Evolutionary conservation across 2,797 vertebrate genomes (phyloP), one percentile per base, ranked within the genome.

Genomic region (Peromyscus attwateri): DNA sequence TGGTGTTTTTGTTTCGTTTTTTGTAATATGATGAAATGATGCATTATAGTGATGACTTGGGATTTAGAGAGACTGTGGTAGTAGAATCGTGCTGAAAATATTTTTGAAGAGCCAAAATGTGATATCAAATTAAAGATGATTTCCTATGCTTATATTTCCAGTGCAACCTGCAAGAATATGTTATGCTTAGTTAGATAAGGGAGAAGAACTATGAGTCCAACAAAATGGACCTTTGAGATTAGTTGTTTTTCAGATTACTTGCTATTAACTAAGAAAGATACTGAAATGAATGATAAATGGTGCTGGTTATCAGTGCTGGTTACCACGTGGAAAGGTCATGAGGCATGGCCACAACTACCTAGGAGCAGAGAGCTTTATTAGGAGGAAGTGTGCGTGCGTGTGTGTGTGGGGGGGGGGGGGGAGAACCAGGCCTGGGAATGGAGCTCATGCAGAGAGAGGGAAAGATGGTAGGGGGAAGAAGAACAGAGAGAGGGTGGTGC

Each of bases 101-200:
- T 34, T 96, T 96, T 73, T 91, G 55, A 70, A 82, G 88, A 96
- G 95, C 34, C 17, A 97, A 97, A 62, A 94, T 96, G 37, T 96
- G 88, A 98, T 96, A 91, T n/a, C 60, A 88, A 91, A 40, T 92
- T 97, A 96, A 97, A 97, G 31, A 96, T 95, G 82, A 97, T 97
- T 97, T 95, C 89, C 92, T 96, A 25, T 68, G 4, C 52, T 75
- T 85, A 87, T 89, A 94, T 98, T 97, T 97, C 8, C 83, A 89
- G 11, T 70, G n/a, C 27, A 91, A 55, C 25, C 37, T 94, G 9
- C 94, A 81, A 93, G 83, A 93, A 94, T 40, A 92, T 77, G 89
- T 82, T 55, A 96, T 96, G 85, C 94, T 43, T 95, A 62, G 29
- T 12, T 94, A 87, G 5, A 95, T 29, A 94, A 94, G 55, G 49